Percentiles rank a stretch among this genome's conserved stretches.
Conservation (phyloP, 2,888 invertebrate species). For the Ommatoiulus sabulosus region DNA sequence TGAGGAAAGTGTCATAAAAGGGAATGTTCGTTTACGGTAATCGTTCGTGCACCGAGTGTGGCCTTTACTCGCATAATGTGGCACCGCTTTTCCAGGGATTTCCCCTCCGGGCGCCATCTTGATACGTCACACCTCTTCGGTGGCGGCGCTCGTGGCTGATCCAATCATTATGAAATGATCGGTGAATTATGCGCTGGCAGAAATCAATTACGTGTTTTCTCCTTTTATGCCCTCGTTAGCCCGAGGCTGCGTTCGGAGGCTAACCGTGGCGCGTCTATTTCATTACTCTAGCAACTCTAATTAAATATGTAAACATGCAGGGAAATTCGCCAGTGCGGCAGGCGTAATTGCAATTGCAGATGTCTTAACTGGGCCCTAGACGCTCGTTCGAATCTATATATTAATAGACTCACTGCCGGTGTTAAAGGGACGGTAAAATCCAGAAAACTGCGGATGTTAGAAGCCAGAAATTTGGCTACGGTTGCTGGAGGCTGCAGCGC, state of each 20-base stretch:
- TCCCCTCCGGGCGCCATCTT: constrained; percentile 10
- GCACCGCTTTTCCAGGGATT: not conserved
- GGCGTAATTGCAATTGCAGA: constrained; percentile 40
- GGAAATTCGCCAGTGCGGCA: constrained; percentile 43
- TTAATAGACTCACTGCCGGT: constrained; percentile 12
- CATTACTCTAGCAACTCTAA: constrained; percentile 28
- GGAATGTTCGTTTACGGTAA: not conserved
- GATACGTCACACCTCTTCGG: not conserved
- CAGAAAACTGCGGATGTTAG: not conserved
- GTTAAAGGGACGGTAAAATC: not conserved
- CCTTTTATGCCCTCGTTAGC: constrained; percentile 40
- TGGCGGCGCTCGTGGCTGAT: not conserved
- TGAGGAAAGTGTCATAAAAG: too few species aligned
- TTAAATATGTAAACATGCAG: constrained; percentile 40
- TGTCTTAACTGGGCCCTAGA: constrained; percentile 38
- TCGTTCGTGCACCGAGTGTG: not conserved
- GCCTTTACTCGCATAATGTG: too few species aligned
- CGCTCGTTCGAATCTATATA: constrained; percentile 33
- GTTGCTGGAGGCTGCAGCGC: not conserved
- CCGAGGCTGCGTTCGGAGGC: not conserved
- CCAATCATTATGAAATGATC: constrained; percentile 40
- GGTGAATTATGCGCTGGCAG: constrained; percentile 26
- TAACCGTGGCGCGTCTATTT: constrained; percentile 4
- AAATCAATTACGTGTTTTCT: constrained; percentile 43
- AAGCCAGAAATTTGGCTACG: not conserved